Evolutionary conservation across 2,888 invertebrate genomes (phyloP).

Genomic region (Clanis bilineata): DNA sequence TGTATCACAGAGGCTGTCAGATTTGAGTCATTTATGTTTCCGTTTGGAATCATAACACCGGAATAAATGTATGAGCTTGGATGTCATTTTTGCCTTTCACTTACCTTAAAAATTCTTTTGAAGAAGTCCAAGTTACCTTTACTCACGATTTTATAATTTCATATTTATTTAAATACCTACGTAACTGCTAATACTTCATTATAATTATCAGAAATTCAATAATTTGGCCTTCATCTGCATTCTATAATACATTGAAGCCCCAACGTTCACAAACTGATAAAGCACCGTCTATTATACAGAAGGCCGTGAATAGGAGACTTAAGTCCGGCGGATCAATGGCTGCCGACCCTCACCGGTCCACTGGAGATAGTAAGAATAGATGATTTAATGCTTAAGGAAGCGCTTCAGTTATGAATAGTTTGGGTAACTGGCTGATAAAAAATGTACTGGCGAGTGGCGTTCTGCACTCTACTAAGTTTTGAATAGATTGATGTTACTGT

Average conservation of each 20-base stretch:
- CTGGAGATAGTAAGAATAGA: slow-evolving; percentile 19
- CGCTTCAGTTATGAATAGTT: slow-evolving; percentile 14
- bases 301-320: slow-evolving; percentile 10
- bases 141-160: too few relatives aligned
- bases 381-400: slow-evolving; percentile 18
- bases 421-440: not conserved
- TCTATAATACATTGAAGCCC: not conserved
- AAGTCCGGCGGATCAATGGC: slow-evolving; percentile 15
- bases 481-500: not conserved
- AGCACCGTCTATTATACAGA: not conserved
- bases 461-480: not conserved
- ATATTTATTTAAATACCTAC: too few relatives aligned
- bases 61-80: too few relatives aligned
- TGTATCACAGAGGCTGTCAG: too few relatives aligned
- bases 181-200: too few relatives aligned
- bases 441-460: slow-evolving; percentile 1
- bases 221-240: not conserved
- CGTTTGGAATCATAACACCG: too few relatives aligned
- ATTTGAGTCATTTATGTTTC: too few relatives aligned
- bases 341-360: slow-evolving; percentile 10
- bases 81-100: too few relatives aligned
- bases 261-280: not conserved
- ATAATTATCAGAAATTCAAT: not conserved
- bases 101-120: too few relatives aligned
- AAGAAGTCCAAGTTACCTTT: too few relatives aligned